These are phyloP conservation scores for Arge pagana DNA, from an alignment of 2,888 invertebrate genomes.

Conservation along the genomic window DNA sequence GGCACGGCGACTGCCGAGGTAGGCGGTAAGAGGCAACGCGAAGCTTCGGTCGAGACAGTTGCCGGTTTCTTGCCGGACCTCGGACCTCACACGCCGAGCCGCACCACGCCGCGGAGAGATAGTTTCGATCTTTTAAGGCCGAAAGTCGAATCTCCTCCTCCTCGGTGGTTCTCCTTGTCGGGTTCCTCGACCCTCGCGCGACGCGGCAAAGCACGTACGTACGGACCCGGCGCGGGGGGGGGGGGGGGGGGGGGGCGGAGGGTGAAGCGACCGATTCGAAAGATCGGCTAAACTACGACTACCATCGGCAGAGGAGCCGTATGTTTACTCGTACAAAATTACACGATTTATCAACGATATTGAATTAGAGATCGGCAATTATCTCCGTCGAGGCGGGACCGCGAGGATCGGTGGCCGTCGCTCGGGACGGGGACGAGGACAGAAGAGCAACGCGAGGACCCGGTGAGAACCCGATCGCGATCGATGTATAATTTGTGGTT, in stretches of 20 bases:
- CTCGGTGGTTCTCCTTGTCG: constrained; percentile 1
- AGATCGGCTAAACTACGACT: constrained; percentile 11
- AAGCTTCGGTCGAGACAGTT: too few species aligned
- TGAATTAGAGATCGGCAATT: constrained; percentile 34
- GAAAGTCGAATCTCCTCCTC: constrained; percentile 23
- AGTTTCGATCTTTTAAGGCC: constrained; percentile 25
- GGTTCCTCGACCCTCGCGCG: constrained; percentile 7
- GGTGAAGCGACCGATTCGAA: constrained; percentile 3
- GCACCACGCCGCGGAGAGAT: too few species aligned
- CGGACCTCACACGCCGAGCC: constrained; percentile 48
- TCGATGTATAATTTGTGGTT: constrained; percentile 18
- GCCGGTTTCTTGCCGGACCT: too few species aligned
- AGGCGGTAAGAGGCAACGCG: too few species aligned
- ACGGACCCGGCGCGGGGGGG: too few species aligned
- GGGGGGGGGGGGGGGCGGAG: too few species aligned
- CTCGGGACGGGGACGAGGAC: not conserved
- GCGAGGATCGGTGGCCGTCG: not conserved
- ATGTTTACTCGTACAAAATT: constrained; percentile 30
- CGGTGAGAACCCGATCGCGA: constrained; percentile 12
- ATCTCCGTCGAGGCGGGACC: constrained; percentile 14
- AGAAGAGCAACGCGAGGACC: not conserved
- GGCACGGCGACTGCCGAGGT: too few species aligned
- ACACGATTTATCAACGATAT: constrained; percentile 31
- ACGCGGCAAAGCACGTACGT: too few species aligned
- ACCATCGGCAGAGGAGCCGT: constrained; percentile 28